Conservation (phyloP, 2,797 vertebrate species). For the Melanotaenia parkinsoni region DNA sequence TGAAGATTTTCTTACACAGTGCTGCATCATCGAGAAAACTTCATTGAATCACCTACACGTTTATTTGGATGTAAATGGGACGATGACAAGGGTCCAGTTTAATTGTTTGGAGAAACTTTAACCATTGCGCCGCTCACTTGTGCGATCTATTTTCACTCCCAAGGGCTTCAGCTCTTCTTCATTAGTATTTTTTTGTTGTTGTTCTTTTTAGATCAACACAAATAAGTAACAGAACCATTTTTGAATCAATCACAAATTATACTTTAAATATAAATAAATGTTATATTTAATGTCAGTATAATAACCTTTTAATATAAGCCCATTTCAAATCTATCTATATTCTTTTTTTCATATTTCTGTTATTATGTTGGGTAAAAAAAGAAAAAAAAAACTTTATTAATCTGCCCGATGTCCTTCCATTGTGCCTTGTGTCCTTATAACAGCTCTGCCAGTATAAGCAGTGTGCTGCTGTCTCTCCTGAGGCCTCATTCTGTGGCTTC, state of each 20-base stretch:
- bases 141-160: constrained; percentile 21
- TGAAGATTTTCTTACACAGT: not conserved
- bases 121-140: too few relatives aligned
- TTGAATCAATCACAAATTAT: constrained; percentile 24
- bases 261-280: not conserved
- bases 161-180: constrained; percentile 25
- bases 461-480: constrained; percentile 49
- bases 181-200: constrained; percentile 10
- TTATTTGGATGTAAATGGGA: not conserved
- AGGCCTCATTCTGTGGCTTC: constrained; percentile 65
- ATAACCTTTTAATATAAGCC: too few relatives aligned
- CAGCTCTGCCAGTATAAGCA: constrained; percentile 57
- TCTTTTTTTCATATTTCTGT: not conserved
- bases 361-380: not conserved
- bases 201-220: not conserved
- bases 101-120: not conserved
- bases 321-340: too few relatives aligned
- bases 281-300: too few relatives aligned
- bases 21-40: too few relatives aligned
- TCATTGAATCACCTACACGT: not conserved
- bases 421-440: constrained; percentile 27
- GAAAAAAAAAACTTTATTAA: constrained; percentile 1
- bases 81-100: not conserved
- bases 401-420: constrained; percentile 31
- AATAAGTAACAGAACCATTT: constrained; percentile 37